Evolutionary conservation across 2,113 vertebrate genomes (phyloP), one percentile per base, ranked within the genome.

Genomic region (Salvator merianae): DNA sequence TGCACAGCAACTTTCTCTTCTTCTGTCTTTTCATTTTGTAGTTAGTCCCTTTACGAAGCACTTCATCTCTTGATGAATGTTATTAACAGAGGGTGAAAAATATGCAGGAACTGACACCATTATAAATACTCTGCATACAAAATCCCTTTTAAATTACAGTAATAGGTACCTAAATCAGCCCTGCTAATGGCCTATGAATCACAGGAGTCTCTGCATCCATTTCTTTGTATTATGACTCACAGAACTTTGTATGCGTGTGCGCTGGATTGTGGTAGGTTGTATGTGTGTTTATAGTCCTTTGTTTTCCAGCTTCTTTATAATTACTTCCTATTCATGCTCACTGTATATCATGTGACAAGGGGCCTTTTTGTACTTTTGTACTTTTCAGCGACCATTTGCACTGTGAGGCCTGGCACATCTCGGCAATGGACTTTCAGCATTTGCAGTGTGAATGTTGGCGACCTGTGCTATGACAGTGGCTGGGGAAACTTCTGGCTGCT

Each of bases 121-220:
- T 18, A 77, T 4, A 1, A 26, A 36, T 65, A 77, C 38, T 65
- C 65, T 81, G 81, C 40, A 53, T 66, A 76, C n/a, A 83, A 70
- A 88, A 87, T 84, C 69, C 71, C 81, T 68, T 77, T 59, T 47
- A 89, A 91, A 90, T 87, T 82, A 72, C 40, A 86, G 10, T 50
- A 83, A 75, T 32, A 88, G 62, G 81, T 85, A 86, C 26, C 84
- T 59, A 88, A 89, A 91, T 87, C 83, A 88, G 53, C 84, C 38
- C 26, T 50, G 72, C 53, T 88, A 70, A 76, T 72, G 81, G 69
- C 34, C 89, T 92, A 40, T 88, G 77, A 92, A 72, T 91, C 47
- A 84, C 77, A 18, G 1, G 88, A 77, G 82, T 80, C n/a, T 24
- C 77, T 47, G 0, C 3, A 76, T 28, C 13, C 10, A 1, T 90